phyloP scores from a whole-genome alignment of 2,797 vertebrate species.

The Poliocrania exsul region DNA sequence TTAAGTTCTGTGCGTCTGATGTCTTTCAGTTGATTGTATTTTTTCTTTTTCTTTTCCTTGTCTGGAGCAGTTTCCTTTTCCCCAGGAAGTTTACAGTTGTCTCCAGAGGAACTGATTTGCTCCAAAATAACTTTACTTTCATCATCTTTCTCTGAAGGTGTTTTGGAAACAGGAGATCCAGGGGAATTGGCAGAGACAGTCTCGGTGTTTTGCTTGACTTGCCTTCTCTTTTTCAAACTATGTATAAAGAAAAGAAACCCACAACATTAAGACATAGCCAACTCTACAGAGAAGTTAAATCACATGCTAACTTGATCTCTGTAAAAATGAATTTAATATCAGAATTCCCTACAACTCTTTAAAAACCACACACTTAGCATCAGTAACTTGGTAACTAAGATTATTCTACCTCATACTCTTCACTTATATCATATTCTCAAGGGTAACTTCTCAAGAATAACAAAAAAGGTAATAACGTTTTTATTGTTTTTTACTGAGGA shows the following conservation, averaged over 20 bases:
- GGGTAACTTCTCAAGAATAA: neutral
- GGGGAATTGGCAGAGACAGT: constrained; percentile 44
- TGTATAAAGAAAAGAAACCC: neutral
- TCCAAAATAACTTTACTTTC: constrained; percentile 71
- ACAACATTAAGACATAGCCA: neutral
- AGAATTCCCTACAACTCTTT: neutral
- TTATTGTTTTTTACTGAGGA: neutral
- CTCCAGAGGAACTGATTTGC: constrained; percentile 68
- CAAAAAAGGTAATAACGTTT: neutral
- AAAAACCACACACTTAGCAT: neutral
- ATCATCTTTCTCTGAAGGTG: constrained; percentile 71
- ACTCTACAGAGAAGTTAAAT: neutral
- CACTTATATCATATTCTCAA: neutral
- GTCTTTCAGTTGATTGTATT: constrained; percentile 78
- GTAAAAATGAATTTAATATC: neutral
- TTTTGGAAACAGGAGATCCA: constrained; percentile 55
- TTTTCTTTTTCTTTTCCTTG: constrained; percentile 82
- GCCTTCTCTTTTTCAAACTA: constrained; percentile 83
- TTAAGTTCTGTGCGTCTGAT: constrained; percentile 81
- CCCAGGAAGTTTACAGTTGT: constrained; percentile 65
- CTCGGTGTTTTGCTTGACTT: constrained; percentile 78
- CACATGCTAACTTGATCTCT: neutral
- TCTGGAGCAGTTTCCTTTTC: constrained; percentile 70
- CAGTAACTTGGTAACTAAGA: neutral
- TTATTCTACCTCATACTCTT: neutral